phyloP scores from a whole-genome alignment of 2,888 invertebrate genomes.

The Parelbella ahira region DNA sequence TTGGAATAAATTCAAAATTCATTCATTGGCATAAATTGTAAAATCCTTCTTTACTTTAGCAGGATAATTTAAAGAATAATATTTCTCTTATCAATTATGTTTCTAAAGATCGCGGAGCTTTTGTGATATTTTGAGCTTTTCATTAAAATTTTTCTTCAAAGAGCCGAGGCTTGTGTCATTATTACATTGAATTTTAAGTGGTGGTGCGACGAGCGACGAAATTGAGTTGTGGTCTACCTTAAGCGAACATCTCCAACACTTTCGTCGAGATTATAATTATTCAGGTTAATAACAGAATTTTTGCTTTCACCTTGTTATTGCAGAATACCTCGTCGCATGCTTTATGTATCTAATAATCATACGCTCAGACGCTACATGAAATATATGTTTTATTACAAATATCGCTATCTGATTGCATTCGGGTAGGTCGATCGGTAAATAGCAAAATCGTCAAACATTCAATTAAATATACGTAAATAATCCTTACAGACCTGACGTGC shows the following conservation, averaged over 20 bases:
- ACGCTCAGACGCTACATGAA: too few species aligned
- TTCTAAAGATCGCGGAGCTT: slow-evolving; percentile 54
- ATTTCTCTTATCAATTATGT: slow-evolving; percentile 50
- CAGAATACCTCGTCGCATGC: too few species aligned
- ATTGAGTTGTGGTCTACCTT: slow-evolving; percentile 45
- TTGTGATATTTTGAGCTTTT: slow-evolving; percentile 63
- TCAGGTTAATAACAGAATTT: slow-evolving; percentile 34
- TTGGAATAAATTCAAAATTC: slow-evolving; percentile 1
- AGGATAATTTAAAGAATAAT: slow-evolving; percentile 14
- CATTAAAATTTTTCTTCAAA: slow-evolving; percentile 65
- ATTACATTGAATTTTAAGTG: slow-evolving; percentile 61
- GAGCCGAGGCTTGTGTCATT: slow-evolving; percentile 59
- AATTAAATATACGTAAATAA: too few species aligned
- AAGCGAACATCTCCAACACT: slow-evolving; percentile 35
- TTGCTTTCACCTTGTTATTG: too few species aligned
- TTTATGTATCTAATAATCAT: too few species aligned
- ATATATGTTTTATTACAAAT: too few species aligned
- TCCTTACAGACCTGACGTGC: too few species aligned
- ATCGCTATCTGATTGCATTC: too few species aligned
- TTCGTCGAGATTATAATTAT: slow-evolving; percentile 33
- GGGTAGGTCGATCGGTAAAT: too few species aligned
- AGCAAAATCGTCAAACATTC: too few species aligned
- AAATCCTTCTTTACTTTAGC: slow-evolving; percentile 1
- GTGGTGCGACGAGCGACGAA: slow-evolving; percentile 48
- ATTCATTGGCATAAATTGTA: slow-evolving; percentile 1